Percentiles rank a stretch among this genome's conserved stretches.
These are phyloP conservation scores for Porites cylindrica DNA, from an alignment of 92 coral and sea anemone species.

Conservation along the genomic window DNA sequence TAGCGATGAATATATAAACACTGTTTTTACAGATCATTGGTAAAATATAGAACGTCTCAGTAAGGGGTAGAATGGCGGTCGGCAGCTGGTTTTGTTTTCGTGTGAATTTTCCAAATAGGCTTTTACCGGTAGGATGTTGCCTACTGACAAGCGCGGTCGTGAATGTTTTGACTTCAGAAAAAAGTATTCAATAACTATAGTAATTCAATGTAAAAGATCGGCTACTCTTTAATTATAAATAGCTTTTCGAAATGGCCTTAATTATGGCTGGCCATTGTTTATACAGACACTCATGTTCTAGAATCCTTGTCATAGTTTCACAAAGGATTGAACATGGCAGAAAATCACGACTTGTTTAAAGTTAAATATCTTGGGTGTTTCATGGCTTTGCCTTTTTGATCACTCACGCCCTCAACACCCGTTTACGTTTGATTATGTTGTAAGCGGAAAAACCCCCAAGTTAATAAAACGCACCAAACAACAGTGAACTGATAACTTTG, in stretches of 20 bases:
- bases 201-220: background rate
- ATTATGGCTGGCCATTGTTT: slow-evolving; percentile 5
- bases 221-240: background rate
- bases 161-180: background rate
- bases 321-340: background rate
- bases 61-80: slow-evolving; percentile 15
- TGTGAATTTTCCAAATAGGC: slow-evolving; percentile 12
- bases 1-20: slow-evolving; percentile 14
- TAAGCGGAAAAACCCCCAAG: background rate
- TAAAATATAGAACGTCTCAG: slow-evolving; percentile 14
- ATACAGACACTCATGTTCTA: background rate
- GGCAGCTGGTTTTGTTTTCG: background rate
- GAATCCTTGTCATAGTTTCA: background rate
- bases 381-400: background rate
- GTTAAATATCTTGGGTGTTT: background rate
- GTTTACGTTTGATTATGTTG: background rate
- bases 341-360: background rate
- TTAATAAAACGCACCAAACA: background rate
- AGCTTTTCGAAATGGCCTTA: slow-evolving; percentile 8
- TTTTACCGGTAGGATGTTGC: slow-evolving; percentile 22
- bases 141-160: background rate
- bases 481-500: background rate
- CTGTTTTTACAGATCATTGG: slow-evolving; percentile 15
- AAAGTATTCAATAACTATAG: background rate
- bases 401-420: background rate